These are phyloP conservation scores for Hydrolagus affinis DNA, from an alignment of 2,113 vertebrate species.

Conservation along the genomic window DNA sequence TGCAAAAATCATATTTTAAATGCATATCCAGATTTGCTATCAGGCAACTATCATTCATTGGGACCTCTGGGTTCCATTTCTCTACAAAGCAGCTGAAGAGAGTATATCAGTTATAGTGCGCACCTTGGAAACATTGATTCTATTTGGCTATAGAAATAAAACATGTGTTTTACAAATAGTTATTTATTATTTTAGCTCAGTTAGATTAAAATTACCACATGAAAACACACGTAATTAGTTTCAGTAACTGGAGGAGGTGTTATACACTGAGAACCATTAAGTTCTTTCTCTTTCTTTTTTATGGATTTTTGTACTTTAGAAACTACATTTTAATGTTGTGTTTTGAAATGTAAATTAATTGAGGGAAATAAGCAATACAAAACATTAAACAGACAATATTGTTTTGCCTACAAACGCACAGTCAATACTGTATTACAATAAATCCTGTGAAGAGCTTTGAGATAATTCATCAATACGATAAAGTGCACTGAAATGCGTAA, in stretches of 20 bases:
- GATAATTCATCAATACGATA: no score
- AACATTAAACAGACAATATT: background rate
- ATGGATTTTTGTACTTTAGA: background rate
- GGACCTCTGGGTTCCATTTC: background rate
- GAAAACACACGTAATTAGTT: background rate
- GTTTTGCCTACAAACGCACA: no score
- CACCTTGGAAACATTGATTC: background rate
- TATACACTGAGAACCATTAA: background rate
- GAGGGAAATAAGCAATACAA: background rate
- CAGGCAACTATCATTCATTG: background rate
- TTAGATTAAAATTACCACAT: background rate
- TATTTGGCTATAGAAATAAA: background rate
- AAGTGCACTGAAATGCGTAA: no score
- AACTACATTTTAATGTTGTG: background rate
- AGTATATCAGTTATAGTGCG: background rate
- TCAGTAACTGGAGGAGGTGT: background rate
- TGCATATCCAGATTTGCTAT: background rate
- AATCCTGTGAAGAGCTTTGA: no score
- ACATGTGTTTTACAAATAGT: background rate
- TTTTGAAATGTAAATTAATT: background rate
- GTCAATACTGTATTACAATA: no score
- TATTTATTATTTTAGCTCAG: background rate
- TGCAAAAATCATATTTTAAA: background rate
- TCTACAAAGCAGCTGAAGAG: background rate
- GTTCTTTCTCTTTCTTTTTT: background rate